Conservation (phyloP, 37 sponge, comb jelly and placozoan genomes). For the Mnemiopsis leidyi region DNA sequence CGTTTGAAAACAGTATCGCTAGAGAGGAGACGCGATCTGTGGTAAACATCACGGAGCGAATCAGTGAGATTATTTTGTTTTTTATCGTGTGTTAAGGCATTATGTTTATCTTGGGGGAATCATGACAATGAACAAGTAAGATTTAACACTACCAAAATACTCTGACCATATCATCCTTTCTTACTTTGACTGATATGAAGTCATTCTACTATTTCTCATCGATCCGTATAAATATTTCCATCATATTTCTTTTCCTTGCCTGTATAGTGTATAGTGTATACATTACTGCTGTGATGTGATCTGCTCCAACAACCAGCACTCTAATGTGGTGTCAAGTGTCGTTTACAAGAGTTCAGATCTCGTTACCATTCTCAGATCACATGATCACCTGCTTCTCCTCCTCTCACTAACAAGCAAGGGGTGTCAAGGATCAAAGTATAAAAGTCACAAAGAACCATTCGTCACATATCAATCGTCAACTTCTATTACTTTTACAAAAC, state of each 20-base stretch:
- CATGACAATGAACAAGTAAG: too few relatives aligned
- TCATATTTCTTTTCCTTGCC: too few relatives aligned
- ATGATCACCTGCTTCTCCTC: neutral
- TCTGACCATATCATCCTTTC: too few relatives aligned
- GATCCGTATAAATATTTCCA: too few relatives aligned
- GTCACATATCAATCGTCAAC: neutral
- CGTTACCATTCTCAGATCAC: neutral
- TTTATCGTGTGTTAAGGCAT: too few relatives aligned
- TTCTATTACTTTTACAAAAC: neutral
- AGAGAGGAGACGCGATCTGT: neutral
- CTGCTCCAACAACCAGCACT: neutral
- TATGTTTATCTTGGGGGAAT: too few relatives aligned
- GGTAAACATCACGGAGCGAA: neutral
- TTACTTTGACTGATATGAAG: too few relatives aligned
- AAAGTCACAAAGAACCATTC: neutral
- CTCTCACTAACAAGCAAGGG: neutral
- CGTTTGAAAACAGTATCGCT: neutral
- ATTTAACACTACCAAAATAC: too few relatives aligned
- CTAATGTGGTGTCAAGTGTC: conserved; percentile 57
- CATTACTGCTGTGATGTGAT: neutral
- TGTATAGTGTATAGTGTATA: too few relatives aligned
- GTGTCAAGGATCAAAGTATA: conserved; percentile 16
- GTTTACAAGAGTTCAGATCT: neutral
- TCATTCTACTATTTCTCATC: too few relatives aligned
- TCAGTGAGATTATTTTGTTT: too few relatives aligned